Conservation (phyloP, 2,797 vertebrate genomes). For the Takifugu ocellatus region DNA sequence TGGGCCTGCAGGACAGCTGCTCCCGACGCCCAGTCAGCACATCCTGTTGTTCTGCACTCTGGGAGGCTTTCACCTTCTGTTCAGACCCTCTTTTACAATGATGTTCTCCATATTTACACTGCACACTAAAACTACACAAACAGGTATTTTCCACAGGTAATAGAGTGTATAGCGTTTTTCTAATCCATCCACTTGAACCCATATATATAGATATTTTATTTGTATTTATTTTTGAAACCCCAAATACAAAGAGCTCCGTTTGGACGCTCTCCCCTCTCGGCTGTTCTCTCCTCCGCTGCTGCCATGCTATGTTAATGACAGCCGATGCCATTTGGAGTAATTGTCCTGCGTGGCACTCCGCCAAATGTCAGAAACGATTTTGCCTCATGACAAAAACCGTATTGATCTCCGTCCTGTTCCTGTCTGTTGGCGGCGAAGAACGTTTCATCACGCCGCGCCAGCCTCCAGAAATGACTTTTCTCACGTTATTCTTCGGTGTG, state of each 20-base stretch:
- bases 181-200: too few relatives aligned
- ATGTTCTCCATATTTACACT: too few relatives aligned
- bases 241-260: constrained; percentile 38
- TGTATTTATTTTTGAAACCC: too few relatives aligned
- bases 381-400: constrained; percentile 66
- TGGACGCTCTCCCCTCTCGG: constrained; percentile 31
- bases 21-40: constrained; percentile 16
- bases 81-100: not conserved
- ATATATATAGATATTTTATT: too few relatives aligned
- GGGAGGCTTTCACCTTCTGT: not conserved
- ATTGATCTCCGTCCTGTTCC: constrained; percentile 75
- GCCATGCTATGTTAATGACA: constrained; percentile 70
- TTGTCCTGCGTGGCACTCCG: constrained; percentile 68
- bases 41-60: constrained; percentile 6
- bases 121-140: too few relatives aligned
- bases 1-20: constrained; percentile 35
- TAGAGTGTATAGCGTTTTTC: too few relatives aligned
- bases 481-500: constrained; percentile 64
- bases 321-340: constrained; percentile 69
- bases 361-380: constrained; percentile 79
- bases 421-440: constrained; percentile 58
- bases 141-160: too few relatives aligned
- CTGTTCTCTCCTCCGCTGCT: constrained; percentile 30
- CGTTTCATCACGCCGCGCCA: constrained; percentile 54
- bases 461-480: constrained; percentile 55